These are phyloP conservation scores for Merluccius polli DNA, from an alignment of 2,797 vertebrate species.

Conservation along the genomic window DNA sequence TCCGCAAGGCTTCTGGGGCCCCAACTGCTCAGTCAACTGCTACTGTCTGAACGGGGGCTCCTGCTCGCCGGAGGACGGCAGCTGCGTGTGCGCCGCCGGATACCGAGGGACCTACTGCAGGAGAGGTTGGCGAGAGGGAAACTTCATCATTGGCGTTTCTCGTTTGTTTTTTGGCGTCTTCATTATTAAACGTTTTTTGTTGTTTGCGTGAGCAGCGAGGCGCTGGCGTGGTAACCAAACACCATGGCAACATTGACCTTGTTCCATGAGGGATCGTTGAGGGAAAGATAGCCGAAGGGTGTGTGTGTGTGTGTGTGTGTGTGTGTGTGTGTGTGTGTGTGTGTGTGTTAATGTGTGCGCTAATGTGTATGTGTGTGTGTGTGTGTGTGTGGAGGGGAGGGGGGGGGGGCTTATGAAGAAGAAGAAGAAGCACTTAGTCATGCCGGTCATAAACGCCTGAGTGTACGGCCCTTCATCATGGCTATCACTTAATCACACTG, in stretches of 20 bases:
- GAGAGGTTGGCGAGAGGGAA: constrained; percentile 81
- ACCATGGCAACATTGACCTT: constrained; percentile 52
- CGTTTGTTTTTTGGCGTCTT: not conserved
- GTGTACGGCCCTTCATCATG: constrained; percentile 65
- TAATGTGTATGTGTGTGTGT: too few relatives aligned
- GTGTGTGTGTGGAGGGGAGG: too few relatives aligned
- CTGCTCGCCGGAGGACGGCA: constrained; percentile 92
- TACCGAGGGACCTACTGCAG: constrained; percentile 93
- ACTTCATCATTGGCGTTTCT: not conserved
- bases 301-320: not conserved
- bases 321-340: too few relatives aligned
- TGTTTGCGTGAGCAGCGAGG: not conserved
- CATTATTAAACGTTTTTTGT: not conserved
- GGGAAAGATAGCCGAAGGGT: constrained; percentile 35
- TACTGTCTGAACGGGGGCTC: constrained; percentile 94
- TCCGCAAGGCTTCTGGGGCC: constrained; percentile 89
- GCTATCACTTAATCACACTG: constrained; percentile 70
- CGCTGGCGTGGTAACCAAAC: constrained; percentile 9
- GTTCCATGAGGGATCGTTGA: constrained; percentile 50
- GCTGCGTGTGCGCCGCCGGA: constrained; percentile 92
- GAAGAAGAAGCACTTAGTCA: constrained; percentile 47
- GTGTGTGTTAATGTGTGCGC: too few relatives aligned
- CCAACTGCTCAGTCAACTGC: constrained; percentile 95
- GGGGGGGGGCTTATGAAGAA: too few relatives aligned
- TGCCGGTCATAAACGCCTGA: constrained; percentile 53